These are phyloP conservation scores for Drosophila jambulina DNA, from an alignment of 1,140 invertebrate species.

Conservation along the genomic window DNA sequence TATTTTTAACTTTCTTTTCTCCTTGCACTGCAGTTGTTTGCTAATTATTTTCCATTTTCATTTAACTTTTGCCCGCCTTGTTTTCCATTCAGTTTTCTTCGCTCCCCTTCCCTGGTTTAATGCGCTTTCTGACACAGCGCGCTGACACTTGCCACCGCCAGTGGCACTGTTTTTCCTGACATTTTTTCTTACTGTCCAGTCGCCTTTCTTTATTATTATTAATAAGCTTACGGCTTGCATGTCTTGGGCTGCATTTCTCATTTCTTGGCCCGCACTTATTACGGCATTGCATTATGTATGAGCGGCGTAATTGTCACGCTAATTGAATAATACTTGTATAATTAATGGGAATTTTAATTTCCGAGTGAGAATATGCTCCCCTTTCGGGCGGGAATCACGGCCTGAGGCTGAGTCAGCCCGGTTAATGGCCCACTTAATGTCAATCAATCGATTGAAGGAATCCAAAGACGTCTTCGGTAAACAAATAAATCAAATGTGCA, in stretches of 20 bases:
- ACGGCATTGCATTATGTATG: slow-evolving; percentile 58
- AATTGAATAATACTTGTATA: slow-evolving; percentile 68
- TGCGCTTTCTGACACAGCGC: slow-evolving; percentile 50
- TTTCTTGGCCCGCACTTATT: slow-evolving; percentile 15
- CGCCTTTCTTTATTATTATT: slow-evolving; percentile 27
- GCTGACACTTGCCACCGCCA: slow-evolving; percentile 49
- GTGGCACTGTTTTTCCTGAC: slow-evolving; percentile 29
- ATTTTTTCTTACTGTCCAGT: slow-evolving; percentile 12
- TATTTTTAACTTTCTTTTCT: background rate
- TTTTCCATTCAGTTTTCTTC: slow-evolving; percentile 35
- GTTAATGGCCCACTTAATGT: slow-evolving; percentile 41
- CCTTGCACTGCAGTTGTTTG: slow-evolving; percentile 47
- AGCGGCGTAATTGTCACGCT: slow-evolving; percentile 54
- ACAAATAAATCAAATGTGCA: slow-evolving; percentile 55
- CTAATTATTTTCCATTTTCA: slow-evolving; percentile 77
- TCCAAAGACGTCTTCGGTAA: slow-evolving; percentile 28
- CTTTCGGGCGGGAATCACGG: no score
- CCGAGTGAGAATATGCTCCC: no score
- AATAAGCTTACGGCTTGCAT: slow-evolving; percentile 44
- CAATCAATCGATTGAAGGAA: slow-evolving; percentile 40
- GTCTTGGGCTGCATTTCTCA: slow-evolving; percentile 22
- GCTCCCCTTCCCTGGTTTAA: slow-evolving; percentile 31
- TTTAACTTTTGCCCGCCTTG: slow-evolving; percentile 43
- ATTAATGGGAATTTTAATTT: slow-evolving; percentile 33
- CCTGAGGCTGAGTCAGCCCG: slow-evolving; percentile 19